phyloP scores from a whole-genome alignment of 2,888 invertebrate genomes.

The Clivina fossor region DNA sequence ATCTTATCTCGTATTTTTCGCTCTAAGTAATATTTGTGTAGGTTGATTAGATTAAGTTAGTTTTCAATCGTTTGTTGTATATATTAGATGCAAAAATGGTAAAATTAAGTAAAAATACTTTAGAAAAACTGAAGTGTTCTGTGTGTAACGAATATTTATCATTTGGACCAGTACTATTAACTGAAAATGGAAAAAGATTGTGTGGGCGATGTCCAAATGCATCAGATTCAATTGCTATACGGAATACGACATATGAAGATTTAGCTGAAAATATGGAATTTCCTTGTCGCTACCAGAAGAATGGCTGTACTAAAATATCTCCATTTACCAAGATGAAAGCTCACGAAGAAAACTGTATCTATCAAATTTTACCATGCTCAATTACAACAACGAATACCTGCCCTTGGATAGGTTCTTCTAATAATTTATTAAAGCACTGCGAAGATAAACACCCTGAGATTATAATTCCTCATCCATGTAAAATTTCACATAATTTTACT shows the following conservation, averaged over 20 bases:
- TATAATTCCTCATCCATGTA: not conserved
- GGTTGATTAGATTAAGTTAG: no score
- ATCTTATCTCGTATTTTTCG: no score
- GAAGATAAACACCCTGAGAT: not conserved
- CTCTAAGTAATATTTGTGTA: no score
- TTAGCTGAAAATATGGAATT: not conserved
- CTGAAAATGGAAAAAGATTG: not conserved
- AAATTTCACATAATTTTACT: not conserved
- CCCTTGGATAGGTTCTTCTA: not conserved
- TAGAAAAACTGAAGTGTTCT: conserved; percentile 3
- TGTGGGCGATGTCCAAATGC: not conserved
- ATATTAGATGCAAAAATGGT: no score
- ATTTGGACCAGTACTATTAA: not conserved
- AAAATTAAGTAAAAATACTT: not conserved
- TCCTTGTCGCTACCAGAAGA: not conserved
- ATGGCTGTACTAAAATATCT: not conserved
- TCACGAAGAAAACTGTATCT: conserved; percentile 1
- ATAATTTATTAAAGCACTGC: not conserved
- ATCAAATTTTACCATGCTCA: not conserved
- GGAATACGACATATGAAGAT: not conserved
- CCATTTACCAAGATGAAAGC: not conserved
- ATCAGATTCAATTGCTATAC: not conserved
- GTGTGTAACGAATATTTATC: conserved; percentile 1
- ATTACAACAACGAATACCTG: not conserved
- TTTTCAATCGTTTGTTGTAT: no score